Evolutionary conservation across 2,113 vertebrate genomes (phyloP), one percentile per base, ranked within the genome.

Genomic region (Chloropsis cyanopogon): DNA sequence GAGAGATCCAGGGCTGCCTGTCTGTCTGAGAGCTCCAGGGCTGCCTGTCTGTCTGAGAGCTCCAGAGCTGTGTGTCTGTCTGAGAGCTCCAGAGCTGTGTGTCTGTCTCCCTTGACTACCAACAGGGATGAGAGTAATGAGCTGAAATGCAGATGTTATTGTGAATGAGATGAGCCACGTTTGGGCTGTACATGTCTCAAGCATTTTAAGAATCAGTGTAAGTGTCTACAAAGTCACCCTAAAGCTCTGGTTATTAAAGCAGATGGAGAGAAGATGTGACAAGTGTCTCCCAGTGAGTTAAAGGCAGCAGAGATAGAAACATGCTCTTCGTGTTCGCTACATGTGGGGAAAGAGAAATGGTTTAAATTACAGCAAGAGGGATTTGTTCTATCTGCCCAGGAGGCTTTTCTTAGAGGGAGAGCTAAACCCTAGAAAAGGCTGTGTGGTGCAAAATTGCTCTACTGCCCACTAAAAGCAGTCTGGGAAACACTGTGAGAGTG

Each of bases 241-340:
- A 18, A 79, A 75, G 10, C 25, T 49, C 20, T 41, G 24, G 28
- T 22, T 77, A 23, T n/a, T 81, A 35, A 68, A 53, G 39, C 33
- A 54, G 44, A 7, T 19, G n/a, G 41, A 78, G 65, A 65, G 49
- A 52, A 71, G n/a, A 37, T 69, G 50, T 42, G 11, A 12, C 24
- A 60, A 59, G n/a, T 16, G 8, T 26, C 25, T 89, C n/a, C 17
- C 41, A 42, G 16, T 54, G 44, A 85, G 64, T 47, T 50, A 29
- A 46, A 60, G 29, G 41, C 1, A 69, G 41, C 26, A 82, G 46
- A 37, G 31, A 6, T 7, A 44, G 75, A 73, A 85, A 85, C 22
- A 26, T 0, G 1, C 5, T 42, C 15, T 54, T 56, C 4, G 4
- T 41, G 22, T 41, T 83, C 33, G 5, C 33, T n/a, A 2, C 4